A percentile compares a stretch with the other conserved stretches of the same genome.
These are phyloP conservation scores for Amphilophus citrinellus DNA, from an alignment of 2,113 vertebrate genomes.

Conservation along the genomic window DNA sequence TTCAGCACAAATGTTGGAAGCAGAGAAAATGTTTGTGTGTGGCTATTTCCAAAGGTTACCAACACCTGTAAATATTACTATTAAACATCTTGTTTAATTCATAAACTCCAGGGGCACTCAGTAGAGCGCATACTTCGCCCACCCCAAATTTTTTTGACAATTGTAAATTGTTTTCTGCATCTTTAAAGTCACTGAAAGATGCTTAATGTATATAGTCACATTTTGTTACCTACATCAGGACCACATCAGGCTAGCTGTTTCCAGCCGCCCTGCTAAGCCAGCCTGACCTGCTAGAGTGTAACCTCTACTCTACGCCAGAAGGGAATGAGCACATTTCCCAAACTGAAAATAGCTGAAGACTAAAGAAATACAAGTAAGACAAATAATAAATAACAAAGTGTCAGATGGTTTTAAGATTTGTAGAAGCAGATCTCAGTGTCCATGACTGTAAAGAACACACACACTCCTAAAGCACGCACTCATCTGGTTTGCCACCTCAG, in stretches of 20 bases:
- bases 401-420: conserved; percentile 20
- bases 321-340: not conserved
- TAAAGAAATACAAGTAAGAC: not conserved
- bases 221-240: not conserved
- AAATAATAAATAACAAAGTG: conserved; percentile 14
- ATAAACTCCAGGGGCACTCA: too few relatives aligned
- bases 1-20: not conserved
- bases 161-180: not conserved
- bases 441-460: conserved; percentile 36
- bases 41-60: not conserved
- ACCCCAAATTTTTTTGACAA: not conserved
- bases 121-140: too few relatives aligned
- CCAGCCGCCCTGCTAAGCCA: not conserved
- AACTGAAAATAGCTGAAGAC: not conserved
- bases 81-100: not conserved
- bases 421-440: conserved; percentile 17
- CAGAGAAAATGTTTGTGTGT: not conserved
- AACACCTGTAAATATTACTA: not conserved
- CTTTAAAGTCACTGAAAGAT: not conserved
- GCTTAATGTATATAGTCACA: not conserved
- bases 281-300: not conserved
- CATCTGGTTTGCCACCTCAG: conserved; percentile 77
- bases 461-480: conserved; percentile 22
- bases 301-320: not conserved
- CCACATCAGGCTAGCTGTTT: not conserved